Evolutionary conservation across 2,888 invertebrate species (phyloP).

Genomic region (Drosophila mulleri): DNA sequence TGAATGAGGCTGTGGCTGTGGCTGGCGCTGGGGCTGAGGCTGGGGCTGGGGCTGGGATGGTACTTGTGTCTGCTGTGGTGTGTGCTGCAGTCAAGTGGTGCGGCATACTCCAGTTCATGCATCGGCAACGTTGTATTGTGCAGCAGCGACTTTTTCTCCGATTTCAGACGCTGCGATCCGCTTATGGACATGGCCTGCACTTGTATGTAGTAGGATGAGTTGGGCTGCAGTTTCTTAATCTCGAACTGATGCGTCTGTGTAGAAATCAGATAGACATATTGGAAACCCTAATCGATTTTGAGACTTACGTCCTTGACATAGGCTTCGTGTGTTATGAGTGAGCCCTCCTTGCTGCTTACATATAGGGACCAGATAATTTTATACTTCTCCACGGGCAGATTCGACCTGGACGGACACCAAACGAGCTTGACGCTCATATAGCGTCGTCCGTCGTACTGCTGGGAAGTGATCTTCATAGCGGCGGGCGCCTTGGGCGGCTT

Average conservation of each 20-base stretch:
- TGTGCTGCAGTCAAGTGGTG: conserved; percentile 65
- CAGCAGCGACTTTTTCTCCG: conserved; percentile 89
- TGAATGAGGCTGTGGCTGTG: conserved; percentile 13
- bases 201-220: conserved; percentile 91
- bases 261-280: not conserved
- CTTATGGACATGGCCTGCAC: conserved; percentile 91
- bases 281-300: no score
- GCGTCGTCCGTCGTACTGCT: conserved; percentile 84
- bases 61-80: conserved; percentile 60
- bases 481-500: conserved; percentile 83
- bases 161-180: conserved; percentile 89
- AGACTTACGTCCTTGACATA: conserved; percentile 82
- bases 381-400: conserved; percentile 89
- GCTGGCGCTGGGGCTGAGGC: conserved; percentile 6
- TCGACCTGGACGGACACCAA: conserved; percentile 90
- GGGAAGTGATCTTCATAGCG: conserved; percentile 78
- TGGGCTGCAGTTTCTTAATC: conserved; percentile 88
- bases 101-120: conserved; percentile 53
- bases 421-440: conserved; percentile 87
- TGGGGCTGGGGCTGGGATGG: conserved; percentile 30
- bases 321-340: conserved; percentile 79
- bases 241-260: conserved; percentile 88
- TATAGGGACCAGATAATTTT: conserved; percentile 91
- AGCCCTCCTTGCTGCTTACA: conserved; percentile 86
- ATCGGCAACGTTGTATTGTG: conserved; percentile 88